Evolutionary conservation across 2,888 invertebrate genomes (phyloP), one percentile per base, ranked within the genome.

Genomic region (Mycogona germanica): DNA sequence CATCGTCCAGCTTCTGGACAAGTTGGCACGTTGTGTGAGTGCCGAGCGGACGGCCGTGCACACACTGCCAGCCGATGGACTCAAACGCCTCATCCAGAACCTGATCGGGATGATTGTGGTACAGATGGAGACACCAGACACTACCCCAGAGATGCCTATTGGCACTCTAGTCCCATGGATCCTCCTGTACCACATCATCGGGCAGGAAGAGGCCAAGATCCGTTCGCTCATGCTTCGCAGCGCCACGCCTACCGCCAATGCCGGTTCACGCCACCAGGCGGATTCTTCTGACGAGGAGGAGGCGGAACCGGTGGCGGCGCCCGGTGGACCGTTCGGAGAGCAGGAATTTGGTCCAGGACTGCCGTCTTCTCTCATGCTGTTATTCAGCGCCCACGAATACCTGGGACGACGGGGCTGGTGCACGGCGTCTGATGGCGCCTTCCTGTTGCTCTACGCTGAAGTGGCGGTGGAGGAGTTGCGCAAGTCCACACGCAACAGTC

Each of bases 321-420:
- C n/a, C n/a, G n/a, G n/a, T 25, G 21, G 25, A 40, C 23, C 26
- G 25, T 1, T 30, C 12, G 42, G 41, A 19, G 23, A 40, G 28
- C 45, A 47, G 51, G 60, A 61, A n/a, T 52, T 59, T 23, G 61
- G 60, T 29, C 55, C 58, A 3, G 60, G 61, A 21, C 61, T 66
- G 58, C 64, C 65, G 19, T 61, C 62, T 3, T 84, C 87, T 1
- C 72, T 89, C 48, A 77, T 81, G 70, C 74, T 88, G 56, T 72
- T 92, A 54, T 84, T 86, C 65, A 79, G 82, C 40, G 88, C 82
- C 2, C 91, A 91, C 68, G 87, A 89, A 62, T 84, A 84, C 66
- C 73, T 91, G 41, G 88, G 88, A 55, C 75, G 80, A 62, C 78
- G 79, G 52, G 77, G 79, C 1, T 87, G 85, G 84, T 92, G 91